Evolutionary conservation across 2,888 invertebrate species (phyloP), one percentile per base, ranked within the genome.

Genomic region (Mesodorylaimus sp.): DNA sequence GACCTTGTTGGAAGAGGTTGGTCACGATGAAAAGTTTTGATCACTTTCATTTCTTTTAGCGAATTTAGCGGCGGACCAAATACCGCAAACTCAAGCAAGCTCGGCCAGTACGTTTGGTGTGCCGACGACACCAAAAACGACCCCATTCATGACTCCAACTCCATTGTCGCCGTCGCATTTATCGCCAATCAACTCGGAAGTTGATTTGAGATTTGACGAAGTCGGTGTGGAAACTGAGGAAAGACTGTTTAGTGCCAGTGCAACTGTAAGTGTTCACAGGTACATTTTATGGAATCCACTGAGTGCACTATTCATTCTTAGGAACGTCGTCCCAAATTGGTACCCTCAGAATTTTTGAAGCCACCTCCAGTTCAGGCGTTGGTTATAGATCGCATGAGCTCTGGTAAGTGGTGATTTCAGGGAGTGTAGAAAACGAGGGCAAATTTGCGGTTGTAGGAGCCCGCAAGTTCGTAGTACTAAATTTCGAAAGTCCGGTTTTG

Each of bases 351-450:
- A 47, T 73, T 87, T 57, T 76, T 81, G 52, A 76, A 80, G 53
- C 81, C 84, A 43, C 81, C 85, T 26, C 82, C 83, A 56, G 83
- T 85, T 54, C 73, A 70, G 62, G 79, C 81, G 58, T 75, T 89
- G 53, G 81, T 88, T 21, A 84, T 89, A 42, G 88, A 89, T 65
- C 74, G 87, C 51, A 86, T 89, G 83, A 85, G 87, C 70, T 85
- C 87, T 0, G 85, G 61, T 61, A 49, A 50, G n/a, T 28, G 38
- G 7, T 28, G n/a, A n/a, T n/a, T n/a, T n/a, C n/a, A n/a, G n/a
- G n/a, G n/a, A n/a, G n/a, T n/a, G n/a, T n/a, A n/a, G n/a, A n/a
- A n/a, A n/a, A n/a, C n/a, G n/a, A n/a, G n/a, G n/a, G n/a, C n/a
- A n/a, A n/a, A n/a, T n/a, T n/a, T n/a, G n/a, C n/a, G n/a, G n/a